Evolutionary conservation across 2,113 vertebrate species (phyloP).

Genomic region (Pampusana beccarii): DNA sequence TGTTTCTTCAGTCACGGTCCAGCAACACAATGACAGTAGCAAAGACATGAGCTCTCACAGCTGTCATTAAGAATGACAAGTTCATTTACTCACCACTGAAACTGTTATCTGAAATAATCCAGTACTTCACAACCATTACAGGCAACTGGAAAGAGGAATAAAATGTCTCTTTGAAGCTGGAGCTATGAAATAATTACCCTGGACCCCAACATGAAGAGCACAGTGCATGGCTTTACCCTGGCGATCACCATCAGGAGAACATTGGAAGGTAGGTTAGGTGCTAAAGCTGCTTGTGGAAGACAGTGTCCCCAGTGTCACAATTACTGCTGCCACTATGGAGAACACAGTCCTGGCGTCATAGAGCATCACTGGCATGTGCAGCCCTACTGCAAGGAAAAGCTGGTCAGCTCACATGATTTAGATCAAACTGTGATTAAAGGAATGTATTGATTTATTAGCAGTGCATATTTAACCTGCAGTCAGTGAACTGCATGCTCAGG

Average conservation of each 20-base stretch:
- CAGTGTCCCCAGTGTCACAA: neutral
- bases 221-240: neutral
- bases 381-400: neutral
- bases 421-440: neutral
- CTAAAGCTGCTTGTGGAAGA: neutral
- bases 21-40: constrained; percentile 19
- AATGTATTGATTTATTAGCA: neutral
- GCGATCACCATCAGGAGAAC: neutral
- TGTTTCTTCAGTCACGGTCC: constrained; percentile 56
- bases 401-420: neutral
- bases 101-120: neutral
- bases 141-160: neutral
- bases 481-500: neutral
- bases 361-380: neutral
- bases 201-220: neutral
- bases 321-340: neutral
- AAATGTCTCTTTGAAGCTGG: neutral
- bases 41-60: constrained; percentile 4
- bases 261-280: neutral
- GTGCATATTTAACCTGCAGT: neutral
- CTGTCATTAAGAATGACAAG: constrained; percentile 29
- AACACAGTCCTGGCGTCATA: neutral
- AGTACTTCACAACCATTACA: neutral
- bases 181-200: neutral
- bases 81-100: constrained; percentile 18